Evolutionary conservation across 2,888 invertebrate genomes (phyloP).

Genomic region (Drosophila melanosoma): DNA sequence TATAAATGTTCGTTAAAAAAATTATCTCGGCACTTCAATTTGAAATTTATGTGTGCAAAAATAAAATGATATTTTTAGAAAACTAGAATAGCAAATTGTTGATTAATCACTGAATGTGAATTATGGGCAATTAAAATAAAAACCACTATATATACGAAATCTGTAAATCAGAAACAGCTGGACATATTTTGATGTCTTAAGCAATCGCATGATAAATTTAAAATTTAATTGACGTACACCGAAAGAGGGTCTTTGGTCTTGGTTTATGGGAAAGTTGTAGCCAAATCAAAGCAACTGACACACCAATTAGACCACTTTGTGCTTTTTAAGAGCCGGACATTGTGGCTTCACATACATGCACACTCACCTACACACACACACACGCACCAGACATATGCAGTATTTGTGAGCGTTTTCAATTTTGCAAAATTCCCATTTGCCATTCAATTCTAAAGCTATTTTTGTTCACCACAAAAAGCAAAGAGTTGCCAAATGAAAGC

Average conservation of each 20-base stretch:
- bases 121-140: neutral
- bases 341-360: slow-evolving; percentile 13
- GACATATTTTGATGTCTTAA: slow-evolving; percentile 13
- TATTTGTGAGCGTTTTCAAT: slow-evolving; percentile 34
- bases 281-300: slow-evolving; percentile 50
- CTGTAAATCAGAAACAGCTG: too few relatives aligned
- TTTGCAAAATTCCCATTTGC: slow-evolving; percentile 32
- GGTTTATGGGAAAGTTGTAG: slow-evolving; percentile 30
- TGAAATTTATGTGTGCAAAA: slow-evolving; percentile 44
- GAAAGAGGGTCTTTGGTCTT: slow-evolving; percentile 10
- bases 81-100: slow-evolving; percentile 7
- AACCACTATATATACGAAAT: too few relatives aligned
- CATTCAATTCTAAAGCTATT: slow-evolving; percentile 48
- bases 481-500: slow-evolving; percentile 33
- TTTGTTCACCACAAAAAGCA: slow-evolving; percentile 7
- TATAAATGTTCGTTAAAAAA: slow-evolving; percentile 13
- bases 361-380: neutral
- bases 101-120: neutral
- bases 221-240: slow-evolving; percentile 20
- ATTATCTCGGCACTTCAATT: slow-evolving; percentile 39
- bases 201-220: slow-evolving; percentile 2
- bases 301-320: neutral
- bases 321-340: slow-evolving; percentile 26
- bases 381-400: neutral
- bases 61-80: slow-evolving; percentile 33